These are phyloP conservation scores for Axea sp. DNA, from an alignment of 2,888 invertebrate genomes.

Conservation along the genomic window DNA sequence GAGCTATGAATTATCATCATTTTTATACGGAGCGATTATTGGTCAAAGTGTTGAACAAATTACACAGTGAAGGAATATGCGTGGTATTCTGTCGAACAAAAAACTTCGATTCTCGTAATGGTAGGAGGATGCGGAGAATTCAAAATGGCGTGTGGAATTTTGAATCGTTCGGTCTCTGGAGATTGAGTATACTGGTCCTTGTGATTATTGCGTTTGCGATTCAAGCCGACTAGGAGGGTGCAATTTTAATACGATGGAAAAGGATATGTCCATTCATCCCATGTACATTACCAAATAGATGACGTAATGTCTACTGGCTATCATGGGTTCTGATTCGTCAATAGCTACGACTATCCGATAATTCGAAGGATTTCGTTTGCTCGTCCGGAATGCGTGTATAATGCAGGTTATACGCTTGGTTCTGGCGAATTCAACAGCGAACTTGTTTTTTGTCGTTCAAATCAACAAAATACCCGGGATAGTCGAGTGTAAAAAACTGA, in stretches of 20 bases:
- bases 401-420: constrained; percentile 21
- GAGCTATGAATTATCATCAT: no score
- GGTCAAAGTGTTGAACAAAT: no score
- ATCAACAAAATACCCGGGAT: background rate
- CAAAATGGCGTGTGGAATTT: constrained; percentile 22
- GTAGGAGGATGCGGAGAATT: background rate
- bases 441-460: constrained; percentile 2
- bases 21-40: no score
- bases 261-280: constrained; percentile 28
- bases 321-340: constrained; percentile 19
- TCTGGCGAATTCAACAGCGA: constrained; percentile 3
- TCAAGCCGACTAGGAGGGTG: constrained; percentile 16
- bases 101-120: constrained; percentile 3
- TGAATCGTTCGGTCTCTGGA: background rate
- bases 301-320: constrained; percentile 14
- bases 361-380: constrained; percentile 25
- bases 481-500: constrained; percentile 2
- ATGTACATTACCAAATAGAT: constrained; percentile 22
- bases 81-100: background rate
- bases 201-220: constrained; percentile 38
- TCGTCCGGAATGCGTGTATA: constrained; percentile 31
- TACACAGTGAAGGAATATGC: no score
- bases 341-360: constrained; percentile 21
- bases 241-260: constrained; percentile 40
- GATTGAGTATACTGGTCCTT: background rate